Evolutionary conservation across 35 echinoderm and acorn worm genomes (phyloP).

Genomic region (Ophioderma brevispina): DNA sequence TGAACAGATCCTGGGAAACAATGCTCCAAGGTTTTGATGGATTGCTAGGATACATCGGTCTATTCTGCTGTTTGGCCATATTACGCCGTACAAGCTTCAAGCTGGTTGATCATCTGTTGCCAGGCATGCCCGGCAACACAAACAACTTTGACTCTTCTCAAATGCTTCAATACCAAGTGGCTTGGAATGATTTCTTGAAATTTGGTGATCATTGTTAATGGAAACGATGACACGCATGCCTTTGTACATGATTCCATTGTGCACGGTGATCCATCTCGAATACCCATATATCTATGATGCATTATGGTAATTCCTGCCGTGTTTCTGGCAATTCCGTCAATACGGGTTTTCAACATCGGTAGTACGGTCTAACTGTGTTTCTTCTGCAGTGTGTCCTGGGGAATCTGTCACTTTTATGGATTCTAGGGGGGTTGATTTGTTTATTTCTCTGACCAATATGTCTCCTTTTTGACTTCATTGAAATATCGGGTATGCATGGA

Average conservation of each 20-base stretch:
- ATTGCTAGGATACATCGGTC: conserved; percentile 36
- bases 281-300: not conserved
- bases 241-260: conserved; percentile 37
- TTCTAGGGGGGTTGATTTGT: not conserved
- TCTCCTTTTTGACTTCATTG: not conserved
- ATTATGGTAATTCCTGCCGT: not conserved
- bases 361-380: conserved; percentile 28
- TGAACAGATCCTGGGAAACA: conserved; percentile 51
- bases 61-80: conserved; percentile 51
- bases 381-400: not conserved
- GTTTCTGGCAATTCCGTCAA: not conserved
- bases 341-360: conserved; percentile 23
- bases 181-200: conserved; percentile 44
- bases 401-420: conserved; percentile 14
- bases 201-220: not conserved
- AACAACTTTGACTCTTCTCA: conserved; percentile 62
- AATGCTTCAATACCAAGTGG: conserved; percentile 67
- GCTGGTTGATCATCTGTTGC: conserved; percentile 7
- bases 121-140: conserved; percentile 62
- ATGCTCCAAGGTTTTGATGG: conserved; percentile 47
- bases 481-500: not conserved
- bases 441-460: conserved; percentile 20
- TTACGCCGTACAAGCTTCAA: conserved; percentile 47
- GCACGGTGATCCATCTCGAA: conserved; percentile 17
- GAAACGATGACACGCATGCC: conserved; percentile 33